phyloP scores from a whole-genome alignment of 2,113 vertebrate species.

The Ameiurus melas region DNA sequence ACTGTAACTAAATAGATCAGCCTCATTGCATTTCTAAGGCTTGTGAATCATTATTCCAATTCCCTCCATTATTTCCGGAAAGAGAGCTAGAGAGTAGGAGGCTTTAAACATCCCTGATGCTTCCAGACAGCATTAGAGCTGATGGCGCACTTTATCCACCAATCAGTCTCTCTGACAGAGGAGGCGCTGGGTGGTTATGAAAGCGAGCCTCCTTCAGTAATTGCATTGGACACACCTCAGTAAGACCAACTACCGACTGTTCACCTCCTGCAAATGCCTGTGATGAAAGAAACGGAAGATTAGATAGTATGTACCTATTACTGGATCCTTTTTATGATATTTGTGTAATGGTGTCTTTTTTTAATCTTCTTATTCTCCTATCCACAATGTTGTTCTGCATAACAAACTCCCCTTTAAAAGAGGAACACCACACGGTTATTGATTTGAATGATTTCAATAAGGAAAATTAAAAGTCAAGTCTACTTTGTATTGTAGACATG shows the following conservation, averaged over 20 bases:
- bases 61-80: conserved; percentile 7
- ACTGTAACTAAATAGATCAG: background rate
- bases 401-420: background rate
- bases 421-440: background rate
- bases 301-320: background rate
- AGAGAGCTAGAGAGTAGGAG: background rate
- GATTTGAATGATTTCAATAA: background rate
- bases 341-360: background rate
- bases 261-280: background rate
- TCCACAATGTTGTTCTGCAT: background rate
- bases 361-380: background rate
- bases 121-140: conserved; percentile 11
- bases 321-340: background rate
- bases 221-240: background rate
- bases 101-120: conserved; percentile 15
- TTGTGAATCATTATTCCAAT: conserved; percentile 6
- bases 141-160: conserved; percentile 23
- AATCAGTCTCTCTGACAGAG: background rate
- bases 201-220: conserved; percentile 6
- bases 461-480: background rate
- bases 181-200: background rate
- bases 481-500: background rate
- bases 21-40: conserved; percentile 7
- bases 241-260: background rate
- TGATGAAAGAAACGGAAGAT: background rate